These are phyloP conservation scores for Orchesella flavescens DNA, from an alignment of 2,888 invertebrate genomes.

Conservation along the genomic window DNA sequence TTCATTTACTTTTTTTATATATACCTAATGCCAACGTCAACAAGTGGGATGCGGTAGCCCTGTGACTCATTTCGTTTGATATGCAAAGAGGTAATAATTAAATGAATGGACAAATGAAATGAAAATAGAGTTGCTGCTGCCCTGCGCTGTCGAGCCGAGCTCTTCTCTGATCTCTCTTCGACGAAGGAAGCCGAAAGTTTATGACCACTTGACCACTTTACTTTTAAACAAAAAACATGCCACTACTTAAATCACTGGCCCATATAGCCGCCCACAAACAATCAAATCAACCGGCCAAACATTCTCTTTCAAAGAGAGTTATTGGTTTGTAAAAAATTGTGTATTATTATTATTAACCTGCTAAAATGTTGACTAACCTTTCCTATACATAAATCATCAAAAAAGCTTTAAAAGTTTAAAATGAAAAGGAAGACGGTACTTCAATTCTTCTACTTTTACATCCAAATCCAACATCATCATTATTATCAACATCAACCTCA, in stretches of 20 bases:
- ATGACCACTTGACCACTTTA: too few relatives aligned
- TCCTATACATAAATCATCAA: not conserved
- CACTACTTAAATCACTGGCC: too few relatives aligned
- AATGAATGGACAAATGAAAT: slow-evolving; percentile 10
- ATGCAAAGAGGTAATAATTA: not conserved
- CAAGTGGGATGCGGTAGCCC: not conserved
- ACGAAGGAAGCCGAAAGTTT: too few relatives aligned
- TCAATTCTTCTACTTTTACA: slow-evolving; percentile 10
- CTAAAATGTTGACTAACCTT: not conserved
- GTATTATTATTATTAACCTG: not conserved
- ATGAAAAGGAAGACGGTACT: slow-evolving; percentile 23
- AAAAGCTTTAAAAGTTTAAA: not conserved
- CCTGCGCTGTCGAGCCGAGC: too few relatives aligned
- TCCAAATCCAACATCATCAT: too few relatives aligned
- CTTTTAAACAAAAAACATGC: too few relatives aligned
- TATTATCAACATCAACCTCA: not conserved
- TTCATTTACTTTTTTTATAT: not conserved
- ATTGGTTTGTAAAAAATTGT: too few relatives aligned
- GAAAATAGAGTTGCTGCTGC: not conserved
- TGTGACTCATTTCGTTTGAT: not conserved
- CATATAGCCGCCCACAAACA: too few relatives aligned
- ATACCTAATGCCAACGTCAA: not conserved
- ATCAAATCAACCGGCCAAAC: too few relatives aligned
- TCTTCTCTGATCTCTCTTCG: too few relatives aligned
- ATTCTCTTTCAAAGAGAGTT: too few relatives aligned